Evolutionary conservation across 2,797 vertebrate genomes (phyloP).

Genomic region (Oreochromis grahami): DNA sequence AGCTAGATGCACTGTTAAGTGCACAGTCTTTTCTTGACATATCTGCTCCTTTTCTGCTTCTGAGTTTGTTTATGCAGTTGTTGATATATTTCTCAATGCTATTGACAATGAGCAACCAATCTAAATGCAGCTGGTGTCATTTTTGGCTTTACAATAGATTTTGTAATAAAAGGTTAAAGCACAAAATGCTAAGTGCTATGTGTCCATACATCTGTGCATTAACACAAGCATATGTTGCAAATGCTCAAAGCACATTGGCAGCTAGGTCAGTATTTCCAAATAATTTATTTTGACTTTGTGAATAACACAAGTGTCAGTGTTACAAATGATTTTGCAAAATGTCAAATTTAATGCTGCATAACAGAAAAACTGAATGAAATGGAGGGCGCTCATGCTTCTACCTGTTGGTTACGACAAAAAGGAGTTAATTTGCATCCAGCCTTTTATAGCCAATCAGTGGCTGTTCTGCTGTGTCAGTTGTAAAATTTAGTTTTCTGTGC

Average conservation of each 20-base stretch:
- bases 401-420: not conserved
- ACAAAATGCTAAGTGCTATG: not conserved
- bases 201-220: not conserved
- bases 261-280: not conserved
- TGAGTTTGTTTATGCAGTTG: not conserved
- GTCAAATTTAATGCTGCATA: not conserved
- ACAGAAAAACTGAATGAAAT: not conserved
- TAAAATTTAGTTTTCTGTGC: not conserved
- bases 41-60: not conserved
- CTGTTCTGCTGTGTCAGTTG: not conserved
- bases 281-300: not conserved
- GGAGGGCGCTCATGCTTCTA: not conserved
- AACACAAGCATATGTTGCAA: not conserved
- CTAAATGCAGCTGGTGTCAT: not conserved
- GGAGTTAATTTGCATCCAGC: constrained; percentile 1
- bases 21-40: not conserved
- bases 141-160: not conserved
- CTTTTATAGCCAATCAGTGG: not conserved
- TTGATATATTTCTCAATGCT: not conserved
- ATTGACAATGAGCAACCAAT: not conserved
- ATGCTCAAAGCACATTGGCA: not conserved
- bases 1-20: not conserved
- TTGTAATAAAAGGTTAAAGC: not conserved
- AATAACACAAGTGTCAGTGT: not conserved
- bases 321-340: not conserved